Evolutionary conservation across 2,888 invertebrate species (phyloP), one percentile per base, ranked within the genome.

Genomic region (Villa cingulata): DNA sequence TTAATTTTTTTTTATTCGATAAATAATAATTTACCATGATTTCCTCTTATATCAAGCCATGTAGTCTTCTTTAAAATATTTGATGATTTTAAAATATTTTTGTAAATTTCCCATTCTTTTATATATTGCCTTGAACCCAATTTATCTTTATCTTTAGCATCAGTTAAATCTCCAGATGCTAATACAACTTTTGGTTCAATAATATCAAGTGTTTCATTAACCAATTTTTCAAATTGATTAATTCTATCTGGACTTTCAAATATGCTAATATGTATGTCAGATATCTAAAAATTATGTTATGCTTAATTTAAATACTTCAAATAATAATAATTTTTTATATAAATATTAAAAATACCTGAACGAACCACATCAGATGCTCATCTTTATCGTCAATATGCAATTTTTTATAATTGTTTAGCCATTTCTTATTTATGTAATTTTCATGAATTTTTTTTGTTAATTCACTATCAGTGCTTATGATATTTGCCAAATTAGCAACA

Each of bases 31-130:
- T 39, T 37, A 49, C 51, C 90, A 76, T 91, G 91, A 74, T 91
- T 91, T 65, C 92, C 92, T 66, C 91, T 74, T 53, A 90, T 83
- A 70, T 92, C 92, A 51, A 92, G 70, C 90, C 91, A 92, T 29
- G 77, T 69, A 3, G 87, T 86, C 60, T 77, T 78, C 38, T 80
- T 72, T 43, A 72, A 71, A 20, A 87, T 75, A 56, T 76, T 74
- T 39, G 79, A 77, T 54, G 82, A 78, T 42, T 76, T 71, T 32
- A 91, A 71, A 52, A 83, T 74, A 58, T 78, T 73, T 56, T 77
- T 72, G 63, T 92, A 94, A 56, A 78, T 74, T 53, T 78, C 65
- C 92, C 92, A 94, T 70, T 94, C 92, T 53, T 78, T 77, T 56
- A 80, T 70, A 55, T 79, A 80, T 70, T 92, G 91, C 37, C 75